These are phyloP conservation scores for Drosophila repleta DNA, from an alignment of 1,140 invertebrate species.

Conservation along the genomic window DNA sequence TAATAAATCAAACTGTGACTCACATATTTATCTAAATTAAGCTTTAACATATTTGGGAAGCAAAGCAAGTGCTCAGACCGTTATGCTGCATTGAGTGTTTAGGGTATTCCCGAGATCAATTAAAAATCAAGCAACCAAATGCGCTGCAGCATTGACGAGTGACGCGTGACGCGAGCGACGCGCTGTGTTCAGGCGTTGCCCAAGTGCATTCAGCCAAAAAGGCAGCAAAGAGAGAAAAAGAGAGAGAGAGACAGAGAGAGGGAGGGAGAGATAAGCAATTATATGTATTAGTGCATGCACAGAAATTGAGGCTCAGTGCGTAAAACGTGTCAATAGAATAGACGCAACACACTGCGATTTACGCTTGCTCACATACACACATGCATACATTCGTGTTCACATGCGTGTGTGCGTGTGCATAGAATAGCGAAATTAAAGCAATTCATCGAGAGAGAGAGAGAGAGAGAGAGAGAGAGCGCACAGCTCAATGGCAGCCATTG, in stretches of 20 bases:
- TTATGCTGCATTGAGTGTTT: not conserved
- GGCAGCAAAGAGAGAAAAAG: not conserved
- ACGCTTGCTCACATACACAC: not conserved
- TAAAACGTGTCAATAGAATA: constrained; percentile 51
- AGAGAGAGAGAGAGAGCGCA: constrained; percentile 30
- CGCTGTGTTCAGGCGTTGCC: constrained; percentile 7
- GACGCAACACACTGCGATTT: constrained; percentile 47
- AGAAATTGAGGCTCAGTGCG: not conserved
- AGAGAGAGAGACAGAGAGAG: not conserved
- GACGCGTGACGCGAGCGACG: constrained; percentile 10
- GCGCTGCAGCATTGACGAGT: constrained; percentile 33
- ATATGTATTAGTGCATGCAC: not conserved
- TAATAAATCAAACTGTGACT: not conserved
- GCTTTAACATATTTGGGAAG: not conserved
- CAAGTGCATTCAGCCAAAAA: constrained; percentile 30
- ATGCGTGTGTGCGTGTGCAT: not conserved
- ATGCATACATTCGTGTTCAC: not conserved
- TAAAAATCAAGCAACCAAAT: constrained; percentile 7
- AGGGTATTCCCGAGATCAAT: constrained; percentile 32
- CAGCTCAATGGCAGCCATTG: constrained; percentile 38
- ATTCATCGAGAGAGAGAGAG: constrained; percentile 46
- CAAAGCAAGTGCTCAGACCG: not conserved
- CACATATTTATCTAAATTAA: not conserved
- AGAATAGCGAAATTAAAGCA: constrained; percentile 21
- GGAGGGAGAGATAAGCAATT: not conserved